Percentiles rank a stretch among this genome's conserved stretches.
Evolutionary conservation across 1,140 invertebrate species (phyloP).

Genomic region (Drosophila teissieri): DNA sequence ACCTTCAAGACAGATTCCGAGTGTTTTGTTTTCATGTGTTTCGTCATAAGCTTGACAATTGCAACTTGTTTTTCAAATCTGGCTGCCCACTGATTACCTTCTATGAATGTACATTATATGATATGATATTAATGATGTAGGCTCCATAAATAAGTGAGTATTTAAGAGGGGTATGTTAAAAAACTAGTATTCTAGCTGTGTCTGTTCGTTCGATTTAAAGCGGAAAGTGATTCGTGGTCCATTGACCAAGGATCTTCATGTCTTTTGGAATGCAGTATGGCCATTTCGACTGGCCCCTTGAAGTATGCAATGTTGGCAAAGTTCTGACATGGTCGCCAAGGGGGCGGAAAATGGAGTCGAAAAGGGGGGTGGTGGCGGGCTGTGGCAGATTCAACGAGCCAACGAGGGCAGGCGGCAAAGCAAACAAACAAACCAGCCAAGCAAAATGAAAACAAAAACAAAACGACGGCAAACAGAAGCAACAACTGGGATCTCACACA

Average conservation of each 20-base stretch:
- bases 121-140: no score
- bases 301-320: conserved; percentile 59
- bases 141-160: background rate
- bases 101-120: no score
- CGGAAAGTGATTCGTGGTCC: background rate
- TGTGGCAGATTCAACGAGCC: conserved; percentile 19
- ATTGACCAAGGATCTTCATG: conserved; percentile 22
- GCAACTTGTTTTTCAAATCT: no score
- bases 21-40: no score
- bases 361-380: background rate
- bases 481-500: conserved; percentile 25
- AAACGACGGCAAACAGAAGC: conserved; percentile 22
- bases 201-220: background rate
- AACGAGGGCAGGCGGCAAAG: conserved; percentile 38
- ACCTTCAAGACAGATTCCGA: no score
- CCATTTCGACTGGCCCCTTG: conserved; percentile 60
- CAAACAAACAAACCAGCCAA: conserved; percentile 58
- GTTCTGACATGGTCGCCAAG: conserved; percentile 34
- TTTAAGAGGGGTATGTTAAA: background rate
- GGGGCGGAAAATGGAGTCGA: background rate
- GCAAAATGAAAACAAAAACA: conserved; percentile 58
- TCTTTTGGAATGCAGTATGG: conserved; percentile 42
- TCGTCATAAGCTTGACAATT: no score
- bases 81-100: no score
- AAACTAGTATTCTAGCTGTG: rapidly evolving